These are phyloP conservation scores for Aphyosemion australe DNA, from an alignment of 2,113 vertebrate genomes.

Conservation along the genomic window DNA sequence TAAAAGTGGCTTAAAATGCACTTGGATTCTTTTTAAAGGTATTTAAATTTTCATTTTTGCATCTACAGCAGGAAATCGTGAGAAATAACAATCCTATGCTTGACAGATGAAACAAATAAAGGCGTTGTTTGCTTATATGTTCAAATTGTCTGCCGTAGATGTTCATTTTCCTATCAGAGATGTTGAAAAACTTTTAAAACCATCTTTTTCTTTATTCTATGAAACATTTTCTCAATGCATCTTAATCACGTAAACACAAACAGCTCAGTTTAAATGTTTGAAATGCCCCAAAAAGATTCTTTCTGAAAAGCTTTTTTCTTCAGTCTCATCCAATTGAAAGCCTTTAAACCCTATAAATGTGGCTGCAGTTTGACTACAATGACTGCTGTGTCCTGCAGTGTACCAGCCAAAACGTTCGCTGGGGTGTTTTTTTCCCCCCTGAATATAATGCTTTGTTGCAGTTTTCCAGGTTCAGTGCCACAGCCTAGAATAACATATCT, in stretches of 20 bases:
- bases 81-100: too few relatives aligned
- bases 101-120: too few relatives aligned
- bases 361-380: slow-evolving; percentile 21
- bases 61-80: too few relatives aligned
- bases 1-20: too few relatives aligned
- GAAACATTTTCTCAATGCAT: too few relatives aligned
- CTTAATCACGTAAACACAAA: too few relatives aligned
- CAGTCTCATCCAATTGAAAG: slow-evolving; percentile 4
- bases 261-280: too few relatives aligned
- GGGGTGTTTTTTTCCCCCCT: slow-evolving; percentile 28
- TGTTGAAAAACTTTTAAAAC: not conserved
- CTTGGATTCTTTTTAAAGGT: too few relatives aligned
- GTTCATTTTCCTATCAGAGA: not conserved
- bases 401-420: slow-evolving; percentile 4
- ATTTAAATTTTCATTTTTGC: too few relatives aligned
- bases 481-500: slow-evolving; percentile 28
- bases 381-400: slow-evolving; percentile 12
- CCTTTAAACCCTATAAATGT: slow-evolving; percentile 18
- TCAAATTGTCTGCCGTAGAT: not conserved
- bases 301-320: not conserved
- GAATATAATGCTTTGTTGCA: slow-evolving; percentile 26
- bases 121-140: not conserved
- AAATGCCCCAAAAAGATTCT: slow-evolving; percentile 10
- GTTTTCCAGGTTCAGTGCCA: slow-evolving; percentile 13
- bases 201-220: too few relatives aligned